Percentiles rank a stretch among this genome's conserved stretches.
Evolutionary conservation across 2,113 vertebrate species (phyloP).

Genomic region (Carettochelys insculpta): DNA sequence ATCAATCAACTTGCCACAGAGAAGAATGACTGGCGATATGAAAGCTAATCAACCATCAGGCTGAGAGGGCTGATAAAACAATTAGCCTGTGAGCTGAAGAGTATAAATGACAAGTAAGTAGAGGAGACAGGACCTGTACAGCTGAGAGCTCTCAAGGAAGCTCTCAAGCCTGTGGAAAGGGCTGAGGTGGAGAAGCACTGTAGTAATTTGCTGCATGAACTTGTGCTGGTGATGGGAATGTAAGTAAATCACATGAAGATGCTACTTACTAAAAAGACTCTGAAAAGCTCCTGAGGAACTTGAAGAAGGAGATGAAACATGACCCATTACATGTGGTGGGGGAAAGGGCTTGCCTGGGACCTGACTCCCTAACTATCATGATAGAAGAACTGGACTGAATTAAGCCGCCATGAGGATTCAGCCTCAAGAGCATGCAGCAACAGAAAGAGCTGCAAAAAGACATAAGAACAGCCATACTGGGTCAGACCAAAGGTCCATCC

Average conservation of each 20-base stretch:
- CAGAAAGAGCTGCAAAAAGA: not conserved
- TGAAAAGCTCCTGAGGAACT: not conserved
- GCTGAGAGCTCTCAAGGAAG: not conserved
- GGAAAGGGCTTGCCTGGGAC: not conserved
- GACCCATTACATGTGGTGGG: not conserved
- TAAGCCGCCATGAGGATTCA: not conserved
- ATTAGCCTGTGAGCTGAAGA: not conserved
- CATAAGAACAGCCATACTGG: too few species aligned
- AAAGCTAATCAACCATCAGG: not conserved
- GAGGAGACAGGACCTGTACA: not conserved
- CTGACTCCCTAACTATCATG: not conserved
- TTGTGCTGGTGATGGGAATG: not conserved
- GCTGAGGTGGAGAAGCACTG: not conserved
- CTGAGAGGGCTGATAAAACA: not conserved
- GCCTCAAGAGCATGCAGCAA: not conserved
- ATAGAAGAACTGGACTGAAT: not conserved
- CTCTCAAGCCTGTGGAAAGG: not conserved
- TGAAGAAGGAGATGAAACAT: not conserved
- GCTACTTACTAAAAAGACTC: not conserved
- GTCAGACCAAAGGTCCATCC: too few species aligned
- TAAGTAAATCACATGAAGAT: not conserved
- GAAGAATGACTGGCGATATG: not conserved
- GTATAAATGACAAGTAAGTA: not conserved
- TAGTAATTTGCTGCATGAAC: not conserved
- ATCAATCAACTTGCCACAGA: not conserved